phyloP scores from a whole-genome alignment of 2,888 invertebrate genomes.

The Acrobasis consociella region DNA sequence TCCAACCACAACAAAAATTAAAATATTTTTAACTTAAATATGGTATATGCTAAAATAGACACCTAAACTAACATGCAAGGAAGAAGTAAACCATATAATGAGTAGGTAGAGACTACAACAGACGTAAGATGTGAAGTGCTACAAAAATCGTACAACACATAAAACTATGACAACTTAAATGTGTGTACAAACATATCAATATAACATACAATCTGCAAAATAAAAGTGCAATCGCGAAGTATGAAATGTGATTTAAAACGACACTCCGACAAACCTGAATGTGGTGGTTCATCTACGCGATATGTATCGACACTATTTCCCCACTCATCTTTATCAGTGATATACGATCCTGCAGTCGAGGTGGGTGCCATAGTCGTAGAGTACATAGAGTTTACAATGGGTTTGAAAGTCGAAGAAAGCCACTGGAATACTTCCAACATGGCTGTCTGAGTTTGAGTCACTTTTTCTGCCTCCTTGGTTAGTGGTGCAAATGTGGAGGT shows the following conservation, averaged over 20 bases:
- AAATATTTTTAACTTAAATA: not conserved
- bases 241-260: constrained; percentile 62
- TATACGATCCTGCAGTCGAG: constrained; percentile 59
- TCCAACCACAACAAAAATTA: not conserved
- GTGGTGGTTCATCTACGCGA: constrained; percentile 80
- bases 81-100: not conserved
- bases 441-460: constrained; percentile 76
- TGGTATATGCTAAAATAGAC: not conserved
- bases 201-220: constrained; percentile 57
- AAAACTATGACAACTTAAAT: constrained; percentile 45
- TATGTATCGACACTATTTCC: constrained; percentile 76
- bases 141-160: constrained; percentile 35
- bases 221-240: constrained; percentile 68
- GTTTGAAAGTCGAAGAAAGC: constrained; percentile 77
- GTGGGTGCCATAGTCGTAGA: constrained; percentile 55
- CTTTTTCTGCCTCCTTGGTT: constrained; percentile 71
- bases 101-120: not conserved
- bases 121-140: constrained; percentile 20
- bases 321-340: constrained; percentile 74
- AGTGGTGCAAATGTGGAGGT: constrained; percentile 71
- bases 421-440: constrained; percentile 80
- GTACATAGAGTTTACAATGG: constrained; percentile 64
- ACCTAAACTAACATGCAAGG: constrained; percentile 25
- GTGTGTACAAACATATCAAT: constrained; percentile 25
- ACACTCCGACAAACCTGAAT: constrained; percentile 81